These are phyloP conservation scores for Falco biarmicus DNA, from an alignment of 2,797 vertebrate genomes.

Conservation along the genomic window DNA sequence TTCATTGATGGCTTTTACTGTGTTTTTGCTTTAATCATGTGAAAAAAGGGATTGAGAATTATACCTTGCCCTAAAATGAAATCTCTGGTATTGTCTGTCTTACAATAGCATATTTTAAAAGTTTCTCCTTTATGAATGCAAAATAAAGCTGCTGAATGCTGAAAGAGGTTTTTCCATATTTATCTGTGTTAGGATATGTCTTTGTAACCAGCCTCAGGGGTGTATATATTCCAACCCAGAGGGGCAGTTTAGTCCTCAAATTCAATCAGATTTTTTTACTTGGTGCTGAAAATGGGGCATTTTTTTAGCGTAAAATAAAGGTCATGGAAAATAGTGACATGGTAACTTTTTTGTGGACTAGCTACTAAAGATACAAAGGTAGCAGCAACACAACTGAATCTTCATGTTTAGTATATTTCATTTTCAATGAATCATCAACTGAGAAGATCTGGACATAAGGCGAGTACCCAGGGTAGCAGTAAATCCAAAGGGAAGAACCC, in stretches of 20 bases:
- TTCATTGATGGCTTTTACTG: not conserved
- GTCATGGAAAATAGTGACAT: not conserved
- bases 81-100: not conserved
- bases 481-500: not conserved
- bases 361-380: not conserved
- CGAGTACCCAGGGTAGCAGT: not conserved
- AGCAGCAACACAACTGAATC: not conserved
- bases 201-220: not conserved
- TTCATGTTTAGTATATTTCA: not conserved
- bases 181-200: not conserved
- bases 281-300: not conserved
- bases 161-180: not conserved
- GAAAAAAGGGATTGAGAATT: not conserved
- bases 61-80: not conserved
- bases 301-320: not conserved
- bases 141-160: not conserved
- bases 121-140: not conserved
- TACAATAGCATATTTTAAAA: not conserved
- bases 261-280: not conserved
- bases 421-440: not conserved
- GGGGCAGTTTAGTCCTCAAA: not conserved
- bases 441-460: not conserved
- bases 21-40: not conserved
- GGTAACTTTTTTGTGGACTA: not conserved
- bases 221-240: not conserved